phyloP scores from a whole-genome alignment of 2,113 vertebrate species.

The Elanus axillaris region DNA sequence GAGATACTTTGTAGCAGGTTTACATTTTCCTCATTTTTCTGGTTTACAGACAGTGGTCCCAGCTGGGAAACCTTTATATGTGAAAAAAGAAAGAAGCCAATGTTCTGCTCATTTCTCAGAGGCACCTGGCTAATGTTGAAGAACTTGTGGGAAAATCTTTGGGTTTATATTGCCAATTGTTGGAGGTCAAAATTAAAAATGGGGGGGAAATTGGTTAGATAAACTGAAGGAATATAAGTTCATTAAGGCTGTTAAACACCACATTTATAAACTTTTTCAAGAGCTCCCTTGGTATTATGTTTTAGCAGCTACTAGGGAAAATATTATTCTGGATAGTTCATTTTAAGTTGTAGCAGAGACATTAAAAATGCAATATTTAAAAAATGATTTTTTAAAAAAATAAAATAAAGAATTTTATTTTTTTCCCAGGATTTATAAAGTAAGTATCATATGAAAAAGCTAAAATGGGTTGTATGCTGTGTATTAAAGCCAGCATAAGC shows the following conservation, averaged over 20 bases:
- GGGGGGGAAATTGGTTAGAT: not conserved
- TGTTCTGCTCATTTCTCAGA: not conserved
- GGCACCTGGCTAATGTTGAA: not conserved
- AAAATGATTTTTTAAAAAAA: not conserved
- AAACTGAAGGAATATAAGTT: not conserved
- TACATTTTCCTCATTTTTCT: not conserved
- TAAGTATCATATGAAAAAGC: not conserved
- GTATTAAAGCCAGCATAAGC: not conserved
- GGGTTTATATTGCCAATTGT: not conserved
- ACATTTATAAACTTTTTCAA: not conserved
- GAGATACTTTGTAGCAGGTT: not conserved
- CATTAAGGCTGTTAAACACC: not conserved
- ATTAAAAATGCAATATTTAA: not conserved
- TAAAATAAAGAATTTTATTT: not conserved
- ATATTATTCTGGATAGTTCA: not conserved
- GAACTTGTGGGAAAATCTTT: not conserved
- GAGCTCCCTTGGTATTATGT: not conserved
- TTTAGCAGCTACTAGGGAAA: not conserved
- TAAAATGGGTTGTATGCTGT: not conserved
- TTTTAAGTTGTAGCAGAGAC: not conserved
- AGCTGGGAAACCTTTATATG: not conserved
- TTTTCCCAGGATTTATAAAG: not conserved
- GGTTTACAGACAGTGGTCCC: fast-evolving
- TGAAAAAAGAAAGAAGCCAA: not conserved
- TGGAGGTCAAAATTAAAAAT: not conserved